These are phyloP conservation scores for Otus sunia DNA, from an alignment of 2,113 vertebrate genomes.

Conservation along the genomic window DNA sequence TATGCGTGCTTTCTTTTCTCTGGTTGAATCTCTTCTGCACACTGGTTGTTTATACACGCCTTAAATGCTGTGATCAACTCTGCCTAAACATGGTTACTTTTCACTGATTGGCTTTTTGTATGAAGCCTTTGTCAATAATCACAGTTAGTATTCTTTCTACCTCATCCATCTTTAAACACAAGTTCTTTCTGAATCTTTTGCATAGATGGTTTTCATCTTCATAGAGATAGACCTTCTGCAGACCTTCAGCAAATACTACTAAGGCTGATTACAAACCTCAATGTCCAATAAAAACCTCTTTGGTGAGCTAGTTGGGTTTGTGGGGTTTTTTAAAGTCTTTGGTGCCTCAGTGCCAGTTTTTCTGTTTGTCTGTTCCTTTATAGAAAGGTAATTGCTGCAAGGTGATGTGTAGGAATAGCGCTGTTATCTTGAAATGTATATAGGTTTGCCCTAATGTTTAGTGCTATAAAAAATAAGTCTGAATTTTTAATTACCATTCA, in stretches of 20 bases:
- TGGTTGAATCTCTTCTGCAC: neutral
- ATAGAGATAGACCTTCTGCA: neutral
- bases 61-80: neutral
- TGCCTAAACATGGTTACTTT: neutral
- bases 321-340: neutral
- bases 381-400: neutral
- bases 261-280: neutral
- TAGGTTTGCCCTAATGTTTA: neutral
- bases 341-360: neutral
- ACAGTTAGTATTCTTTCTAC: neutral
- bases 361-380: neutral
- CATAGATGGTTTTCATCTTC: neutral
- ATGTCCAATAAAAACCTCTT: neutral
- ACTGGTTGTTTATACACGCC: neutral
- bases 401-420: neutral
- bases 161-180: neutral
- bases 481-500: neutral
- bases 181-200: neutral
- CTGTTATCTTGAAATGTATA: neutral
- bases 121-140: neutral
- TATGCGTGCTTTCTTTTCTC: neutral
- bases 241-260: neutral
- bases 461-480: neutral
- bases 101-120: neutral
- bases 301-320: neutral